phyloP scores from a whole-genome alignment of 2,113 vertebrate genomes.

The Cyanoramphus novaezelandiae region DNA sequence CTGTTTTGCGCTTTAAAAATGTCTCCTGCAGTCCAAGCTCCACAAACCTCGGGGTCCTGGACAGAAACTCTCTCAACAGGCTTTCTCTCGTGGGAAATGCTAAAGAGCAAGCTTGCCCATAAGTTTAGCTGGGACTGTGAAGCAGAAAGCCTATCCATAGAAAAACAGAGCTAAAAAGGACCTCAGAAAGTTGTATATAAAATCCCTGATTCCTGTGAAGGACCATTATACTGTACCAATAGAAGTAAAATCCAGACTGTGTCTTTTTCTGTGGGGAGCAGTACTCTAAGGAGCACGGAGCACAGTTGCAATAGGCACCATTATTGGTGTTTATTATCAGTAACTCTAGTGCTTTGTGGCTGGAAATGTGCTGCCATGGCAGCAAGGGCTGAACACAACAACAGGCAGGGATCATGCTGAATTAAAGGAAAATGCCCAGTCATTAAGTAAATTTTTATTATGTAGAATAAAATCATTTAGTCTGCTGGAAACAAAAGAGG shows the following conservation, averaged over 20 bases:
- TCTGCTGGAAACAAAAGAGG: neutral
- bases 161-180: neutral
- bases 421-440: neutral
- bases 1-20: neutral
- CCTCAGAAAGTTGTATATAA: neutral
- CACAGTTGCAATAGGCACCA: rapidly evolving
- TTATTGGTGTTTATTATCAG: rapidly evolving
- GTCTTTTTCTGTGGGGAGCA: neutral
- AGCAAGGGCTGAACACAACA: neutral
- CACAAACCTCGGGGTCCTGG: neutral
- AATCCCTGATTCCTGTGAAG: neutral
- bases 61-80: neutral
- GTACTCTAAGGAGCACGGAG: neutral
- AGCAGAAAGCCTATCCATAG: neutral
- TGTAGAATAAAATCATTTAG: neutral
- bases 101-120: neutral
- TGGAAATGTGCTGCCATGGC: neutral
- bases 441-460: neutral
- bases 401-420: neutral
- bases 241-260: neutral
- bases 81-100: neutral
- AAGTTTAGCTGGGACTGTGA: neutral
- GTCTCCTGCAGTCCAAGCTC: rapidly evolving
- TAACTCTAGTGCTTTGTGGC: neutral
- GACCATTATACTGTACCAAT: neutral